Evolutionary conservation across 2,113 vertebrate genomes (phyloP).

Genomic region (Otocyon megalotis): DNA sequence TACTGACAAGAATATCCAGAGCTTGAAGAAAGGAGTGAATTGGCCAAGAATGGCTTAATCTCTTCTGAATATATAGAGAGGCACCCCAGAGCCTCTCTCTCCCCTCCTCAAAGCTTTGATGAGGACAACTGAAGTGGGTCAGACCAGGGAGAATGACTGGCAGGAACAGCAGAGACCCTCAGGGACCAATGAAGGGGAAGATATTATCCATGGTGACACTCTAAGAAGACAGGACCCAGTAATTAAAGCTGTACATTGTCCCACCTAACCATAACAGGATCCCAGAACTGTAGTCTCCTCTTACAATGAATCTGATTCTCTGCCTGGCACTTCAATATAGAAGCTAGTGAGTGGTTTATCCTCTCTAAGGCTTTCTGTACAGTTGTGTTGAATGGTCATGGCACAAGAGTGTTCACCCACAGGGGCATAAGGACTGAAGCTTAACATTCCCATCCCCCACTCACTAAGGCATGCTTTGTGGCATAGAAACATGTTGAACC

Average conservation of each 20-base stretch:
- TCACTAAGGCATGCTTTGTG: background rate
- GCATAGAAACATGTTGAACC: background rate
- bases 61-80: slow-evolving; percentile 29
- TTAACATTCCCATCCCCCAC: background rate
- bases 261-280: background rate
- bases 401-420: background rate
- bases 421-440: background rate
- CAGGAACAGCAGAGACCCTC: background rate
- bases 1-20: slow-evolving; percentile 35
- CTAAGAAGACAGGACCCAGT: background rate
- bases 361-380: background rate
- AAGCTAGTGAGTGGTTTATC: background rate
- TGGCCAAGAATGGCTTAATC: background rate
- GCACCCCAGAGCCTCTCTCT: background rate
- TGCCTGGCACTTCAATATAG: background rate
- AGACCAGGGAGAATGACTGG: background rate
- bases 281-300: background rate
- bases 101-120: background rate
- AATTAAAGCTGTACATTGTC: background rate
- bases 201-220: background rate
- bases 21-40: slow-evolving; percentile 24
- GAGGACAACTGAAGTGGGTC: background rate
- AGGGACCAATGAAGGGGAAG: background rate
- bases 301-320: background rate
- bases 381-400: background rate